Conservation (phyloP, 2,113 vertebrate species). For the Sylvicapra grimmia region DNA sequence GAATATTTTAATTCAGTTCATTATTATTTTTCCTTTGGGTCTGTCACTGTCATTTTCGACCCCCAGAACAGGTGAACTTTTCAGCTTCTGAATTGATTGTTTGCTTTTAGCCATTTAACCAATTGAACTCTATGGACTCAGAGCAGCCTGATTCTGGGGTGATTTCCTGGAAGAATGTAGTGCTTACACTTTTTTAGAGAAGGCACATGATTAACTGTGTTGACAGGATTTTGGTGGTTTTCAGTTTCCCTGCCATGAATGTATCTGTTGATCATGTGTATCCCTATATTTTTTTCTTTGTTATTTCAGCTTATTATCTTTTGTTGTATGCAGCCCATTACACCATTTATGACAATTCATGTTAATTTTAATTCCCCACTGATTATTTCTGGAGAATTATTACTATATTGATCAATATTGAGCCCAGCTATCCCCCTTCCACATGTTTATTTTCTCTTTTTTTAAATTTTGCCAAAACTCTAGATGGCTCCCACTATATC, state of each 20-base stretch:
- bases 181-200: neutral
- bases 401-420: neutral
- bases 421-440: neutral
- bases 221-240: neutral
- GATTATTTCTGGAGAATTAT: neutral
- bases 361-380: neutral
- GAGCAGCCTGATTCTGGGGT: neutral
- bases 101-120: neutral
- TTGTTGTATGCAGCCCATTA: neutral
- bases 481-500: neutral
- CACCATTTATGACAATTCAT: neutral
- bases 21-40: neutral
- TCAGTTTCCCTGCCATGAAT: neutral
- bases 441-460: conserved; percentile 11
- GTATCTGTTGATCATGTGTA: neutral
- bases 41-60: neutral
- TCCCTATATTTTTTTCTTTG: neutral
- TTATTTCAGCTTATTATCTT: conserved; percentile 25
- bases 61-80: neutral
- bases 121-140: neutral
- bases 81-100: neutral
- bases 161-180: neutral
- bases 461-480: neutral
- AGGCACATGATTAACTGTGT: neutral
- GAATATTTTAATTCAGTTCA: neutral